A percentile compares a stretch with the other conserved stretches of the same genome.
Evolutionary conservation across 1,140 invertebrate genomes (phyloP).

Genomic region (Drosophila simulans): DNA sequence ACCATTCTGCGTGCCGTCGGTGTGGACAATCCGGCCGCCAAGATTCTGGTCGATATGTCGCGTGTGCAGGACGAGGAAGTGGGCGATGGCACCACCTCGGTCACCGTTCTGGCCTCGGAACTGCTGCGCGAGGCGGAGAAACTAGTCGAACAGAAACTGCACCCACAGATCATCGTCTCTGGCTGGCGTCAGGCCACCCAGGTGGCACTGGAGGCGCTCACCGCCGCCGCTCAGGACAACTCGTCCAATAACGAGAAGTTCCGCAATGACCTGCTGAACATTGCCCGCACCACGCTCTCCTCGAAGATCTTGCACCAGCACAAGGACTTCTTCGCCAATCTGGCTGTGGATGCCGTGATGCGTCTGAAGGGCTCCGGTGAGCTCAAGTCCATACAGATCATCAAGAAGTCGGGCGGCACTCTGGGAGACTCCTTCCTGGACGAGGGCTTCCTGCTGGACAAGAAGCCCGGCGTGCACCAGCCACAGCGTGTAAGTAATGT

Average conservation of each 20-base stretch:
- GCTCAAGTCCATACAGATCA: constrained; percentile 98
- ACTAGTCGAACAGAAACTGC: constrained; percentile 96
- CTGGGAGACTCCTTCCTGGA: constrained; percentile 98
- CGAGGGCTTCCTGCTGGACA: constrained; percentile 99
- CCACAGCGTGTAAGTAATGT: constrained; percentile 88
- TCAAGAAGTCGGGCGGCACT: constrained; percentile 97
- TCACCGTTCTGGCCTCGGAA: constrained; percentile 98
- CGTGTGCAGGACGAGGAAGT: constrained; percentile 99
- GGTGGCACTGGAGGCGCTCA: constrained; percentile 93
- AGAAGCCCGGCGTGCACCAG: constrained; percentile 96
- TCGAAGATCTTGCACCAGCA: constrained; percentile 99
- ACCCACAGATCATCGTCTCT: constrained; percentile 98
- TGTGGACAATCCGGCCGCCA: constrained; percentile 99
- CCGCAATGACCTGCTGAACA: constrained; percentile 96
- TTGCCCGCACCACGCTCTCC: constrained; percentile 98
- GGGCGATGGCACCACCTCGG: constrained; percentile 99
- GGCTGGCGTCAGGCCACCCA: constrained; percentile 96
- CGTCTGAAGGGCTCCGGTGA: constrained; percentile 98
- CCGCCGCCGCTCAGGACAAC: constrained; percentile 92
- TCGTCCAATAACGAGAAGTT: constrained; percentile 92
- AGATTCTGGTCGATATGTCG: constrained; percentile 99
- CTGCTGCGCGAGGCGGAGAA: constrained; percentile 97
- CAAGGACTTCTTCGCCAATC: constrained; percentile 97
- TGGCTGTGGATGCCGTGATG: constrained; percentile 97
- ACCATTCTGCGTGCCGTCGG: constrained; percentile 98